Evolutionary conservation across 2,113 vertebrate species (phyloP).

Genomic region (Cyprinodon variegatus): DNA sequence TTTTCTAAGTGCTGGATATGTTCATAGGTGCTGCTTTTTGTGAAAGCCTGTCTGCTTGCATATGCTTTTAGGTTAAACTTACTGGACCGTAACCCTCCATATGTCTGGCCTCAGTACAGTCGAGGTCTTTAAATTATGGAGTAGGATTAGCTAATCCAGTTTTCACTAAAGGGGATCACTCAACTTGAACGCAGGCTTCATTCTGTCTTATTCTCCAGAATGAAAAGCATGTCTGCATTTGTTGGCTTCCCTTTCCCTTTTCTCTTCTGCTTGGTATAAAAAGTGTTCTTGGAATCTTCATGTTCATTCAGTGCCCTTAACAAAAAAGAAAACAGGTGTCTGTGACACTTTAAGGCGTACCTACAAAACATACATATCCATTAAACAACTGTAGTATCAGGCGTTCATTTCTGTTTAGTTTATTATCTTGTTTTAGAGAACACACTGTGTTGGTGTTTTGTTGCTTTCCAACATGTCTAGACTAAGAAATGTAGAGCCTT

Average conservation of each 20-base stretch:
- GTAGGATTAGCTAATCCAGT: conserved; percentile 45
- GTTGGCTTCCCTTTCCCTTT: neutral
- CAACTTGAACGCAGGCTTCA: conserved; percentile 35
- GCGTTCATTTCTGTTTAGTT: conserved; percentile 36
- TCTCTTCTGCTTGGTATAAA: neutral
- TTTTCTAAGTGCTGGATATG: conserved; percentile 5
- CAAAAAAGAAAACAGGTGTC: conserved; percentile 44
- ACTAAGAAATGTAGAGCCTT: neutral
- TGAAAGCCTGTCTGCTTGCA: conserved; percentile 1
- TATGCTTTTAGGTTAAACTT: conserved; percentile 58
- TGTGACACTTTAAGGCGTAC: conserved; percentile 39
- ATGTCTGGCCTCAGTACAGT: conserved; percentile 32
- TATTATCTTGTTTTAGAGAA: conserved; percentile 38
- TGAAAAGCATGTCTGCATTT: conserved; percentile 11
- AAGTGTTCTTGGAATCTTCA: conserved; percentile 4
- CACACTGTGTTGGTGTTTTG: conserved; percentile 34
- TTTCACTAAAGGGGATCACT: conserved; percentile 37
- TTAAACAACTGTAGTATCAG: conserved; percentile 50
- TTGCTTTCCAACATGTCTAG: conserved; percentile 29
- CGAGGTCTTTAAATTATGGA: conserved; percentile 47
- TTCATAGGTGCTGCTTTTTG: conserved; percentile 4
- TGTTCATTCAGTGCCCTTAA: neutral
- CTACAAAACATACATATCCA: conserved; percentile 43
- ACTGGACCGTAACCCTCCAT: conserved; percentile 40
- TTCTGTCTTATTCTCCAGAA: conserved; percentile 37